Evolutionary conservation across 2,797 vertebrate genomes (phyloP), one percentile per base, ranked within the genome.

Genomic region (Alectoris magna): DNA sequence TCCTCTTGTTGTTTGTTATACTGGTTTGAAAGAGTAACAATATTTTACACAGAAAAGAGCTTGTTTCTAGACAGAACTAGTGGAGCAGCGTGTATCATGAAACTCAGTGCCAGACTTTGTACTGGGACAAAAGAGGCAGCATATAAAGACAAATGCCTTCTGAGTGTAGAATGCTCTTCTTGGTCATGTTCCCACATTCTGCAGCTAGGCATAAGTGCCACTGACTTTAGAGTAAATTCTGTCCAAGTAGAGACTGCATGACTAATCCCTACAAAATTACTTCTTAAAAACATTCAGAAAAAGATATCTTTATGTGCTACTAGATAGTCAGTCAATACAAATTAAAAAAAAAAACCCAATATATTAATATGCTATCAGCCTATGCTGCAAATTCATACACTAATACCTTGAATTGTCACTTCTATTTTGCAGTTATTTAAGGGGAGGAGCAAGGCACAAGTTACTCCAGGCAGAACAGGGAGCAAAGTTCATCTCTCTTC

Each of bases 61-160:
- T 91, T 79, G 44, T 88, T 96, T 90, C 53, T 87, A 70, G 46
- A 76, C 34, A 91, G 75, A 91, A 26, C 29, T 64, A 46, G 41
- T 26, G 43, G 44, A 94, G 89, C 59, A 89, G 43, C 72, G 79
- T 2, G 5, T 87, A 70, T 56, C 82, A 71, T 48, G 68, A 91
- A 91, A 87, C 14, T 8, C 48, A 84, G 55, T 71, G 71, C n/a
- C 85, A 94, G 84, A 88, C 68, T 87, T 93, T 90, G 80, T 74
- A 81, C 86, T 95, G 70, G 77, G 81, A 84, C 68, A 85, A 96
- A 83, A 96, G 91, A 64, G 34, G 82, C 48, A 92, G 76, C 83
- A 73, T 79, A 89, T 34, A 84, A 91, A 87, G 71, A 91, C n/a
- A 95, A 96, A 88, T 19, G 12, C 18, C 62, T 86, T 91, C 66